Percentiles rank a stretch among this genome's conserved stretches.
Conservation (phyloP, 1,140 invertebrate genomes). For the Limonius californicus region DNA sequence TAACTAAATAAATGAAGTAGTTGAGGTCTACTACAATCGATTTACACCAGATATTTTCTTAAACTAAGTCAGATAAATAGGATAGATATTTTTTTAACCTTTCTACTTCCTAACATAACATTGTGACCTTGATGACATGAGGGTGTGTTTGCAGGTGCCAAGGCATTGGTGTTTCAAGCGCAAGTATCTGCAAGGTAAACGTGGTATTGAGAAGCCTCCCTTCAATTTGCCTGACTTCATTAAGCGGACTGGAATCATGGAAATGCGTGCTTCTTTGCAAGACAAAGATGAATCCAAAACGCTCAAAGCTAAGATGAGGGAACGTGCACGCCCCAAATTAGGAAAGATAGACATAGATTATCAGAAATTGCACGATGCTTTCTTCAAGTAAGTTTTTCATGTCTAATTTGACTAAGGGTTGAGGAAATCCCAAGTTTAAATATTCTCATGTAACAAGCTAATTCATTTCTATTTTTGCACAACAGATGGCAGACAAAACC, state of each 20-base stretch:
- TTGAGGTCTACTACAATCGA: no score
- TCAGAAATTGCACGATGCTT: slow-evolving; percentile 98
- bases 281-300: slow-evolving; percentile 97
- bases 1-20: no score
- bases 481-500: slow-evolving; percentile 96
- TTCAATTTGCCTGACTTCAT: slow-evolving; percentile 99
- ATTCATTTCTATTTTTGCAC: background rate
- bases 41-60: no score
- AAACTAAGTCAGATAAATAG: no score
- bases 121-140: no score
- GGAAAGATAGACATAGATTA: slow-evolving; percentile 99
- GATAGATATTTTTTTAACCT: no score
- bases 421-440: no score
- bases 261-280: slow-evolving; percentile 97
- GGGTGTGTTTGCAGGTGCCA: slow-evolving; percentile 76
- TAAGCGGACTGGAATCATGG: slow-evolving; percentile 98
- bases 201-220: slow-evolving; percentile 98
- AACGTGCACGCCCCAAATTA: slow-evolving; percentile 93
- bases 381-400: slow-evolving; percentile 74
- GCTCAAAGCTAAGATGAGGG: slow-evolving; percentile 97
- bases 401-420: no score
- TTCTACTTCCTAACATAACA: no score
- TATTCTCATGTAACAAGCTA: no score
- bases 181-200: slow-evolving; percentile 79
- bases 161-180: slow-evolving; percentile 99